A percentile compares a stretch with the other conserved stretches of the same genome.
Evolutionary conservation across 2,888 invertebrate genomes (phyloP).

Genomic region (Ochlodes sylvanus): DNA sequence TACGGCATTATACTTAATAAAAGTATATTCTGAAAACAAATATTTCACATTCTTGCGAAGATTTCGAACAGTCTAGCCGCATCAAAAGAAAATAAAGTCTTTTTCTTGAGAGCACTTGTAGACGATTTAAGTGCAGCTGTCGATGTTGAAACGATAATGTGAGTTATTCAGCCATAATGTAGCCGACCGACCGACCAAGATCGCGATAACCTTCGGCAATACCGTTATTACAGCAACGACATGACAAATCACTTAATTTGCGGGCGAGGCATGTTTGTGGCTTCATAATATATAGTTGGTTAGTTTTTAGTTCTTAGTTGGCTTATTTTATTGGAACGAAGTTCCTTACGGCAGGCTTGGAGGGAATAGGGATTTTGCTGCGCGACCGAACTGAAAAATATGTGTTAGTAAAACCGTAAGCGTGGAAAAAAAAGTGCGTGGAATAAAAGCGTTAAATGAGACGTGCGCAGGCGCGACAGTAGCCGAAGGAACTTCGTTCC

Average conservation of each 20-base stretch:
- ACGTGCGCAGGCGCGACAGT: too few species aligned
- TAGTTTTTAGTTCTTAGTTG: too few species aligned
- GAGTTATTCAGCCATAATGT: constrained; percentile 16
- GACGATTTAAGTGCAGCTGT: constrained; percentile 20
- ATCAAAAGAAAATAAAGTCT: constrained; percentile 12
- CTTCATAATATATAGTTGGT: neutral
- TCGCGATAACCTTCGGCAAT: constrained; percentile 6
- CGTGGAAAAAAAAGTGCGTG: too few species aligned
- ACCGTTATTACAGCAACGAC: constrained; percentile 9
- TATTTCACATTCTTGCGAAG: neutral
- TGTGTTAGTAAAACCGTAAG: too few species aligned
- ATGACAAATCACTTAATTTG: constrained; percentile 14
- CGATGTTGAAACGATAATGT: constrained; percentile 12
- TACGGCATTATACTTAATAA: neutral
- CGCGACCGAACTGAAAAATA: too few species aligned
- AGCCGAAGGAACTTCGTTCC: too few species aligned
- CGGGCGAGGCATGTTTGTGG: constrained; percentile 11
- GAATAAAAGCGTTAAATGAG: too few species aligned
- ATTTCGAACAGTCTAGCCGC: constrained; percentile 5
- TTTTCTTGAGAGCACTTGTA: constrained; percentile 7
- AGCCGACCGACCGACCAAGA: constrained; percentile 4
- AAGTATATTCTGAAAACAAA: neutral
- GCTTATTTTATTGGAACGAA: too few species aligned
- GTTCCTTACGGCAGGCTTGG: too few species aligned
- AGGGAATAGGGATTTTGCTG: too few species aligned